Percentiles rank a stretch among this genome's conserved stretches.
Evolutionary conservation across 2,113 vertebrate species (phyloP).

Genomic region (Planiliza haematocheilus): DNA sequence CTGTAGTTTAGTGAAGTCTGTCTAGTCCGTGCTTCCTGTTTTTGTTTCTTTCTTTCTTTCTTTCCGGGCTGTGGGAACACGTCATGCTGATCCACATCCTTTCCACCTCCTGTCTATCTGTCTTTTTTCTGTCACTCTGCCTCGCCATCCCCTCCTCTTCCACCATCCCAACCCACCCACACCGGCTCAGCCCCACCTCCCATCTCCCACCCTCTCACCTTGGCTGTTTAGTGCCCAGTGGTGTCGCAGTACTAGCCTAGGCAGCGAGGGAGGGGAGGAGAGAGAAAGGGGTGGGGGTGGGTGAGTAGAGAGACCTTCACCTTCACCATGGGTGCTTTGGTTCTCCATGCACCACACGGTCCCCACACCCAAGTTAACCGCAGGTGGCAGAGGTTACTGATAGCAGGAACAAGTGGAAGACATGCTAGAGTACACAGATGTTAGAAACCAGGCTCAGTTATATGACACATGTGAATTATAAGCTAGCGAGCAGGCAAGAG

Average conservation of each 20-base stretch:
- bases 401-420: slow-evolving; percentile 25
- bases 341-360: slow-evolving; percentile 61
- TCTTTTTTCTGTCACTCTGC: slow-evolving; percentile 47
- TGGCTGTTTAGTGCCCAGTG: slow-evolving; percentile 80
- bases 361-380: slow-evolving; percentile 43
- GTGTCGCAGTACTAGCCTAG: slow-evolving; percentile 64
- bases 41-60: slow-evolving; percentile 77
- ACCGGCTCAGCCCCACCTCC: slow-evolving; percentile 42
- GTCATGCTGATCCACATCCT: slow-evolving; percentile 69
- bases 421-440: slow-evolving; percentile 5
- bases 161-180: slow-evolving; percentile 44
- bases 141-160: slow-evolving; percentile 58
- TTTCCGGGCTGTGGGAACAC: slow-evolving; percentile 70
- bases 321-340: slow-evolving; percentile 61
- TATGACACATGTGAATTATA: slow-evolving; percentile 17
- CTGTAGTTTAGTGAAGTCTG: slow-evolving; percentile 79
- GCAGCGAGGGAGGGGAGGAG: slow-evolving; percentile 64
- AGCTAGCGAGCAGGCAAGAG: background rate
- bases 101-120: slow-evolving; percentile 32
- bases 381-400: slow-evolving; percentile 36
- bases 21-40: slow-evolving; percentile 75
- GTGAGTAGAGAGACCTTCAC: slow-evolving; percentile 61
- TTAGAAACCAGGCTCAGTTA: background rate
- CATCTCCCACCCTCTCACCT: slow-evolving; percentile 68
- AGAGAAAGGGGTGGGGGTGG: slow-evolving; percentile 49